Evolutionary conservation across 2,797 vertebrate species (phyloP), one percentile per base, ranked within the genome.

Genomic region (Pampus argenteus): DNA sequence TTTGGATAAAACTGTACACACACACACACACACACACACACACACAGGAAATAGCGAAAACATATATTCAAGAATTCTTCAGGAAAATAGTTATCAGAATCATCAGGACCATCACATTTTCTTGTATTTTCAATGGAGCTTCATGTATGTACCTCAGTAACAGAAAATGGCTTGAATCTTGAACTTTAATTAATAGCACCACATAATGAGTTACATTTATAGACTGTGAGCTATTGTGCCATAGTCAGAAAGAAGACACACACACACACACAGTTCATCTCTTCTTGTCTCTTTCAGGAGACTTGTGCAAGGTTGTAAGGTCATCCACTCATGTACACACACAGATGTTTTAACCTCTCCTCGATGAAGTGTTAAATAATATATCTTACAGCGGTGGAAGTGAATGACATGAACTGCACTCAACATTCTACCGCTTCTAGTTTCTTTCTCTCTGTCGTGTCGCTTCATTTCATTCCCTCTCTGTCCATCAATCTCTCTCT

Each of bases 361-460:
- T 15, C 40, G 17, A 44, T 48, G 44, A 75, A 65, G 38, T 61
- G 62, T 82, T 90, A 73, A 87, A 87, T 91, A 79, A 88, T 89
- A 76, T 71, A 90, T 86, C 71, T 61, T 55, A 70, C 71, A 79
- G 65, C n/a, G 5, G 73, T 76, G 69, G 66, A 87, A 70, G 65
- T 68, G 72, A 87, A 78, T 77, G 82, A 88, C 77, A 83, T 61
- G 65, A 79, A 70, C 71, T 68, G 59, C 71, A 81, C 71, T 88
- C 85, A 82, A 88, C 88, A 81, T 78, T 61, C 56, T 29, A 40
- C 51, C 52, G 44, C 61, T 74, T 54, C 54, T 40, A 64, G 45
- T 65, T 55, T 40, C 62, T 71, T 66, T 34, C 44, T 48, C 25
- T 61, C 26, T 54, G 20, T 76, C 42, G 18, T 38, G 36, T 74